Conservation (phyloP, 2,113 vertebrate species). For the Tilapia sparmanii region DNA sequence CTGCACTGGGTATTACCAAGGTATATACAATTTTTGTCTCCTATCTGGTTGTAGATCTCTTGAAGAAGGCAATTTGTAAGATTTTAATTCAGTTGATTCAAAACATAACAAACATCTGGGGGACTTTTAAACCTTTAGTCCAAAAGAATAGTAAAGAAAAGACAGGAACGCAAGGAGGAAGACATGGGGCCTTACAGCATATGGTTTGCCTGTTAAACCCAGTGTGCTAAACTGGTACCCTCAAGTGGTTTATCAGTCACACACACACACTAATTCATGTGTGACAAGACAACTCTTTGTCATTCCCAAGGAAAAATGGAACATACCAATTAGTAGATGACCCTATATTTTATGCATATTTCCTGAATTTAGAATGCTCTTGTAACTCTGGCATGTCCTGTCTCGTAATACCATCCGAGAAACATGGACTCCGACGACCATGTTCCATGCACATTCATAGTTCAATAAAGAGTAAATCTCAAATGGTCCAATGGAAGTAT, state of each 20-base stretch:
- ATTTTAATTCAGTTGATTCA: background rate
- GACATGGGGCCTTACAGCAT: background rate
- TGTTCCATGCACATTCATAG: background rate
- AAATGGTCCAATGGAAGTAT: background rate
- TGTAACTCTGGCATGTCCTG: background rate
- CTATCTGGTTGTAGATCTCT: background rate
- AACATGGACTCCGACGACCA: background rate
- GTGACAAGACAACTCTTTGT: background rate
- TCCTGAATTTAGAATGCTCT: background rate
- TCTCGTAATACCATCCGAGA: background rate
- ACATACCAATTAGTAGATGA: background rate
- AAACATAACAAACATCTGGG: background rate
- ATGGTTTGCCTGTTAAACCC: background rate
- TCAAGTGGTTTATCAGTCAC: background rate
- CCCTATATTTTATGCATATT: background rate
- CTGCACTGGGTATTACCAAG: conserved; percentile 78
- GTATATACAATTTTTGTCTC: conserved; percentile 8
- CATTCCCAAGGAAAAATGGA: background rate
- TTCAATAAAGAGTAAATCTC: background rate
- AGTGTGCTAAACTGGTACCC: background rate
- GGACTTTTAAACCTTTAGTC: background rate
- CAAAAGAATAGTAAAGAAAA: background rate
- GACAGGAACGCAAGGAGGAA: background rate
- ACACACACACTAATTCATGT: background rate
- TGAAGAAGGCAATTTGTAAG: background rate